Conservation (phyloP, 2,113 vertebrate species). For the Sphaerodactylus townsendi region DNA sequence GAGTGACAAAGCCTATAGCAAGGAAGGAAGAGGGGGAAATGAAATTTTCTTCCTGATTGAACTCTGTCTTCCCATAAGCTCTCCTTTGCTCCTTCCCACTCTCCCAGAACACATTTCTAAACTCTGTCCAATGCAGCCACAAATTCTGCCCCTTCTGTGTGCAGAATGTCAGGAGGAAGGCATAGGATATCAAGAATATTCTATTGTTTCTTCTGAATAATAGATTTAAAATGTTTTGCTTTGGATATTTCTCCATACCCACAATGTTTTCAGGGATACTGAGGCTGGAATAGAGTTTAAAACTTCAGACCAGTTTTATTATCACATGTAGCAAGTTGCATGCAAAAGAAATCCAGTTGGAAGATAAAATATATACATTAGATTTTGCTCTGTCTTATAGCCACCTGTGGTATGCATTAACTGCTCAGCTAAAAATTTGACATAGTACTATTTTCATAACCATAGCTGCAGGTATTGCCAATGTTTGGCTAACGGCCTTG, state of each 20-base stretch:
- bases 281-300: neutral
- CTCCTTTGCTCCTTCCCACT: no score
- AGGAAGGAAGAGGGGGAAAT: no score
- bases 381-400: neutral
- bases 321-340: neutral
- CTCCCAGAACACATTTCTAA: no score
- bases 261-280: neutral
- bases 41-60: no score
- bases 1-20: no score
- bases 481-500: neutral
- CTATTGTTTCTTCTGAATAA: neutral
- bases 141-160: no score
- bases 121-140: no score
- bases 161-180: neutral
- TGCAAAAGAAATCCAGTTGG: no score
- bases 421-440: neutral
- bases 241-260: neutral
- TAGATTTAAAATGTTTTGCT: neutral
- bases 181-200: no score
- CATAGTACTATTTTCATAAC: neutral
- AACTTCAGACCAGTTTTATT: neutral
- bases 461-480: neutral
- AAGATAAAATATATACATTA: neutral
- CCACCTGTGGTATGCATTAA: neutral
- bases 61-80: no score